Evolutionary conservation across 2,113 vertebrate species (phyloP), one percentile per base, ranked within the genome.

Genomic region (Numida meleagris): DNA sequence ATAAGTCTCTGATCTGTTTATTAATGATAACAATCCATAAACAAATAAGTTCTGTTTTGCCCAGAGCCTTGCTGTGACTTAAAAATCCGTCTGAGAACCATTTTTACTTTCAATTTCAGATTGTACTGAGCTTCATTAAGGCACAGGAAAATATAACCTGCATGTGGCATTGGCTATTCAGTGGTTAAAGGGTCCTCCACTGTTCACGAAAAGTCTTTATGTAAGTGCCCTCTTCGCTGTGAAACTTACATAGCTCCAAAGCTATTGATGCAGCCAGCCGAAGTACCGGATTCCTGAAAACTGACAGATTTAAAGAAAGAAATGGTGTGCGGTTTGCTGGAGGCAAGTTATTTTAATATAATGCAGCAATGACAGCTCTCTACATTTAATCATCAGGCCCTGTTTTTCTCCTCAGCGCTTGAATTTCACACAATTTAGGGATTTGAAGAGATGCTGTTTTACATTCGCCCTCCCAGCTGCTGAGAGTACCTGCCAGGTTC

Each of bases 261-360:
- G 95, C 73, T 93, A 95, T 90, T 25, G 13, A 93, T 72, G 92
- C 96, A 96, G 90, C 93, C 95, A 97, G 94, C 92, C 68, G 31
- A 84, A 97, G 97, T 93, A 89, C 63, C 45, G 77, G 86, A 72
- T 95, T 97, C 84, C 96, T 18, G 63, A 96, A 92, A 97, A 97
- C 91, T 97, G 97, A 97, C 97, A 97, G 96, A 96, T 97, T 96
- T 97, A 94, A 96, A 95, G 95, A 81, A 94, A 97, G 95, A 97
- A 96, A 97, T 76, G 83, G 87, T 77, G 77, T 74, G 85, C 4
- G 1, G 87, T 95, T 94, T 96, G 97, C 97, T 97, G 71, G 78
- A 97, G 94, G 97, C 97, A 38, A 96, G 94, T 97, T 97, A 97
- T 97, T 98, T 97, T 97, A 97, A 97, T 97, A 96, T 95, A 96